Evolutionary conservation across 1,140 invertebrate genomes (phyloP).

Genomic region (Zaprionus camerounensis): DNA sequence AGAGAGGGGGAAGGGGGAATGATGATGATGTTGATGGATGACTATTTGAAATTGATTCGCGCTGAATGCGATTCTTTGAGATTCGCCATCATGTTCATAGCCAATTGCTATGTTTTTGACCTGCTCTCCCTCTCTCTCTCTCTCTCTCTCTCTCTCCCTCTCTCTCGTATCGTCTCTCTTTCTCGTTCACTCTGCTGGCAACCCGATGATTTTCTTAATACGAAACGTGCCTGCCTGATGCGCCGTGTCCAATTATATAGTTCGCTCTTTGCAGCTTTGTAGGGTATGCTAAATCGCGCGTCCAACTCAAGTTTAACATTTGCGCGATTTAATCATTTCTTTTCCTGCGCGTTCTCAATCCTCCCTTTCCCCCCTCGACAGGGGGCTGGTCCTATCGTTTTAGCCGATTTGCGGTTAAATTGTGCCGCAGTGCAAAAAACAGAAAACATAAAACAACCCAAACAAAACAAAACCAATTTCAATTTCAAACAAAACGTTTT

Average conservation of each 20-base stretch:
- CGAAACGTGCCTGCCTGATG: constrained; percentile 74
- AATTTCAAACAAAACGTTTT: constrained; percentile 81
- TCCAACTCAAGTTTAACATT: constrained; percentile 46
- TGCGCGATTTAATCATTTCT: constrained; percentile 43
- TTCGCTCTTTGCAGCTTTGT: constrained; percentile 72
- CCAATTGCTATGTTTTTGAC: constrained; percentile 70
- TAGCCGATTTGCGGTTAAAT: constrained; percentile 73
- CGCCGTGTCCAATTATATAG: constrained; percentile 78
- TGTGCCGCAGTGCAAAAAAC: constrained; percentile 49
- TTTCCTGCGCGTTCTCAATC: constrained; percentile 51
- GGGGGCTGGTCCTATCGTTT: constrained; percentile 60
- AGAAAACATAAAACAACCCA: background rate
- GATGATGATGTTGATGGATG: constrained; percentile 73
- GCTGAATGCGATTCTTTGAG: constrained; percentile 55
- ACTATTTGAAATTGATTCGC: constrained; percentile 79
- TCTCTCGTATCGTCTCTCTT: background rate
- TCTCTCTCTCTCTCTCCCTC: background rate
- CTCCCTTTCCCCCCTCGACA: constrained; percentile 9
- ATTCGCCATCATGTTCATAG: constrained; percentile 65
- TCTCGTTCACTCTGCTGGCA: constrained; percentile 29
- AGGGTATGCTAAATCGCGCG: constrained; percentile 74
- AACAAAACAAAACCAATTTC: constrained; percentile 65
- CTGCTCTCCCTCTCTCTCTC: constrained; percentile 8
- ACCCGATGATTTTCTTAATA: constrained; percentile 74
- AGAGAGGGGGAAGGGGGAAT: background rate